Percentiles rank a stretch among this genome's conserved stretches.
phyloP scores from a whole-genome alignment of 2,888 invertebrate species.

The Limnephilus rhombicus region DNA sequence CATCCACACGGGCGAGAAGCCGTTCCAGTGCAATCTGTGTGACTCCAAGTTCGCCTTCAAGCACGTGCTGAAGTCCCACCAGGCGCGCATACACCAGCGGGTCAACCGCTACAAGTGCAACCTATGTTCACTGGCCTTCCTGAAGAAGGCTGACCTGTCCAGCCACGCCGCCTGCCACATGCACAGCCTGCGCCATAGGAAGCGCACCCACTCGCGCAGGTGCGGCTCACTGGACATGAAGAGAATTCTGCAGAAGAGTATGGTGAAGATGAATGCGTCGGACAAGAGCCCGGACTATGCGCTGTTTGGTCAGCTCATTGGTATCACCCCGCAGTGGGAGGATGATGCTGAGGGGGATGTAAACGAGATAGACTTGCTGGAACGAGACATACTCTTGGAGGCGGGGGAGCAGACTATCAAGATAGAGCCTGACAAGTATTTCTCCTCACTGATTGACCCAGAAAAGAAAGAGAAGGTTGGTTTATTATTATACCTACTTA shows the following conservation, averaged over 20 bases:
- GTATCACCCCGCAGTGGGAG: conserved; percentile 47
- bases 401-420: not conserved
- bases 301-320: conserved; percentile 62
- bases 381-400: conserved; percentile 31
- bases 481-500: not conserved
- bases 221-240: conserved; percentile 48
- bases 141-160: conserved; percentile 68
- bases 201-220: conserved; percentile 64
- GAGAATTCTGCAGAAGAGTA: conserved; percentile 48
- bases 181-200: conserved; percentile 67
- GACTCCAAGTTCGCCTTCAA: conserved; percentile 69
- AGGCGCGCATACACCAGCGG: conserved; percentile 70
- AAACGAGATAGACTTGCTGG: not conserved
- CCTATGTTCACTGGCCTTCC: conserved; percentile 69
- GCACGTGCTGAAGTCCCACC: conserved; percentile 69
- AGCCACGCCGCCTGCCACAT: conserved; percentile 68
- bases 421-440: conserved; percentile 53
- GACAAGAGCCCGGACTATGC: conserved; percentile 46
- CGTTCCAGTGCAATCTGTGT: conserved; percentile 71
- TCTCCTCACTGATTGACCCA: conserved; percentile 53
- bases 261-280: conserved; percentile 48
- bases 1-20: conserved; percentile 71
- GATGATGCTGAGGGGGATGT: not conserved
- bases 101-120: conserved; percentile 70
- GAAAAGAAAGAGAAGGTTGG: conserved; percentile 64